Percentiles rank a stretch among this genome's conserved stretches.
Evolutionary conservation across 2,113 vertebrate genomes (phyloP).

Genomic region (Verasper variegatus): DNA sequence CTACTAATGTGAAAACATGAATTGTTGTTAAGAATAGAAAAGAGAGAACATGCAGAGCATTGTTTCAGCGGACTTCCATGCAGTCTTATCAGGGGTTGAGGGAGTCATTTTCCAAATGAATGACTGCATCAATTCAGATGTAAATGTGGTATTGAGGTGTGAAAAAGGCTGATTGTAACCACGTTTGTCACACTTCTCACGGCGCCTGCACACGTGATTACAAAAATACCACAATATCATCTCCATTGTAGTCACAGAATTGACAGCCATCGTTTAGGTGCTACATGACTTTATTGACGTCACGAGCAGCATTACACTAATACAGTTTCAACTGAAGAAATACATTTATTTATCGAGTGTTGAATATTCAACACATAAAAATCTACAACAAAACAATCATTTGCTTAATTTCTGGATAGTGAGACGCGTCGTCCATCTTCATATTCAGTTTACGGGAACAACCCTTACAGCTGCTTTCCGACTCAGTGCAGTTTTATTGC

Average conservation of each 20-base stretch:
- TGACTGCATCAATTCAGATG: background rate
- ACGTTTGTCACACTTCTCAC: background rate
- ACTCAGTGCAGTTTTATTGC: no score
- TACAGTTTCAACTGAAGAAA: background rate
- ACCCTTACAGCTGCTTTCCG: no score
- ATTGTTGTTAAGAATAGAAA: conserved; percentile 12
- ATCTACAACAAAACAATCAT: no score
- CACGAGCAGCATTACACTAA: background rate
- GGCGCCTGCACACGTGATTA: background rate
- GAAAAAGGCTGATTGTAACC: background rate
- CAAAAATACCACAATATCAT: background rate
- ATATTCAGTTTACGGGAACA: no score
- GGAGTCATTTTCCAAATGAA: background rate
- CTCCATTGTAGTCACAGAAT: no score
- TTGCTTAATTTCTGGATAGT: no score
- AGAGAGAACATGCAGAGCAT: background rate
- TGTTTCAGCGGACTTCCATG: background rate
- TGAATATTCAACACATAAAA: background rate
- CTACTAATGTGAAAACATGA: background rate
- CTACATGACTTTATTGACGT: background rate
- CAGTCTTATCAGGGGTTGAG: background rate
- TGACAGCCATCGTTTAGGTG: background rate
- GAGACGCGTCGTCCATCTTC: no score
- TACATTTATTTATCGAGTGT: background rate
- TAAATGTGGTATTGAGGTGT: no score